Evolutionary conservation across 2,888 invertebrate genomes (phyloP).

Genomic region (Ormyrus rosae): DNA sequence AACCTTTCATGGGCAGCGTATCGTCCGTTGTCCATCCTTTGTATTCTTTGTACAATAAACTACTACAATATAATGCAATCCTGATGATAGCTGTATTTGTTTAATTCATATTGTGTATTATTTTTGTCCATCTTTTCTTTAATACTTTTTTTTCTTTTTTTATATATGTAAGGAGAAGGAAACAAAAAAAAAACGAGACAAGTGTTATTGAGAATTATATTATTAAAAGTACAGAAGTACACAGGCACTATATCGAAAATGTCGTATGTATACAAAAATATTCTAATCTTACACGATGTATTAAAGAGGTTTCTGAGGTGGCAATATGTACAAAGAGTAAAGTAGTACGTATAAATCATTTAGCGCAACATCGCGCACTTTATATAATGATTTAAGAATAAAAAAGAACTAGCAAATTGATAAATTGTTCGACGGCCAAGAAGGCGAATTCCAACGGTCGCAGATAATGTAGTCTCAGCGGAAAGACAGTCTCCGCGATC

Average conservation of each 20-base stretch:
- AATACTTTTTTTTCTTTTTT: not conserved
- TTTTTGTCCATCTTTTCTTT: conserved; percentile 5
- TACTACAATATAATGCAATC: too few relatives aligned
- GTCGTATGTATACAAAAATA: conserved; percentile 70
- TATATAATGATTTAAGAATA: not conserved
- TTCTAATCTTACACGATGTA: conserved; percentile 67
- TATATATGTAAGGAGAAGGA: not conserved
- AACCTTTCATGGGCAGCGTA: too few relatives aligned
- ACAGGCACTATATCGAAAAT: conserved; percentile 67
- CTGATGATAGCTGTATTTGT: too few relatives aligned
- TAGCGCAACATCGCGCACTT: not conserved
- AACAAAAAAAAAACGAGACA: conserved; percentile 8
- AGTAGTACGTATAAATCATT: conserved; percentile 61
- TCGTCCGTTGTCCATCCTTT: too few relatives aligned
- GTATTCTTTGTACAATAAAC: too few relatives aligned
- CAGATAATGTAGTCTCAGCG: too few relatives aligned
- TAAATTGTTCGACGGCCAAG: not conserved
- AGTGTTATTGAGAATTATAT: conserved; percentile 63
- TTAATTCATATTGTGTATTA: too few relatives aligned
- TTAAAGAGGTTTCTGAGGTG: conserved; percentile 68
- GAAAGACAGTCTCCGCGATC: too few relatives aligned
- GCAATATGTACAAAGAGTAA: conserved; percentile 71
- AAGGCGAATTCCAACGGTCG: too few relatives aligned
- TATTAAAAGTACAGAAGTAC: conserved; percentile 69
- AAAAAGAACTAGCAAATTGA: not conserved